phyloP scores from a whole-genome alignment of 2,888 invertebrate species.

The Shargacucullia verbasci region DNA sequence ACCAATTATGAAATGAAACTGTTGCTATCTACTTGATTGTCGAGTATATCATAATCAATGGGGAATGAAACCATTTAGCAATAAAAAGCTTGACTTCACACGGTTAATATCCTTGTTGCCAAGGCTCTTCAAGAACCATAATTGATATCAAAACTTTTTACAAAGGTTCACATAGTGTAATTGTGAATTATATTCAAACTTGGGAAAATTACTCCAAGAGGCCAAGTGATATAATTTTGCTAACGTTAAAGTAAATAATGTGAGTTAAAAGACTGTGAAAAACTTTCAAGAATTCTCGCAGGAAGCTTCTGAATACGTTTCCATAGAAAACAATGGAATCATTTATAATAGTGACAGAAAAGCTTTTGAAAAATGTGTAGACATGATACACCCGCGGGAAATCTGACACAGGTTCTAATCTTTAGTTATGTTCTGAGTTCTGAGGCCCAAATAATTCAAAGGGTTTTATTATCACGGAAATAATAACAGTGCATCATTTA shows the following conservation, averaged over 20 bases:
- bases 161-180: slow-evolving; percentile 6
- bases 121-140: not conserved
- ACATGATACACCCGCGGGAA: slow-evolving; percentile 6
- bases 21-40: slow-evolving; percentile 29
- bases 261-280: slow-evolving; percentile 5
- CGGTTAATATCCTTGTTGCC: not conserved
- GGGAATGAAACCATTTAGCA: not conserved
- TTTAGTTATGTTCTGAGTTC: too few species aligned
- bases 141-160: not conserved
- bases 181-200: slow-evolving; percentile 13
- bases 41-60: slow-evolving; percentile 5
- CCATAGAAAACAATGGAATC: slow-evolving; percentile 11
- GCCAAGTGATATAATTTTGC: slow-evolving; percentile 15
- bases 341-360: not conserved
- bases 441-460: slow-evolving; percentile 1
- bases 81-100: not conserved
- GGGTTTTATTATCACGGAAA: slow-evolving; percentile 31
- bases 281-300: not conserved
- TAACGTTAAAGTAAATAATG: slow-evolving; percentile 1
- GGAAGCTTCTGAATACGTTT: not conserved
- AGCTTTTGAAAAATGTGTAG: not conserved
- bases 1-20: slow-evolving; percentile 45
- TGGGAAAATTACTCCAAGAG: slow-evolving; percentile 4
- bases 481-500: slow-evolving; percentile 10
- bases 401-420: not conserved